Base-by-base conservation (phyloP, 1,140 invertebrate species). In the Eufriesea mexicana region DNA sequence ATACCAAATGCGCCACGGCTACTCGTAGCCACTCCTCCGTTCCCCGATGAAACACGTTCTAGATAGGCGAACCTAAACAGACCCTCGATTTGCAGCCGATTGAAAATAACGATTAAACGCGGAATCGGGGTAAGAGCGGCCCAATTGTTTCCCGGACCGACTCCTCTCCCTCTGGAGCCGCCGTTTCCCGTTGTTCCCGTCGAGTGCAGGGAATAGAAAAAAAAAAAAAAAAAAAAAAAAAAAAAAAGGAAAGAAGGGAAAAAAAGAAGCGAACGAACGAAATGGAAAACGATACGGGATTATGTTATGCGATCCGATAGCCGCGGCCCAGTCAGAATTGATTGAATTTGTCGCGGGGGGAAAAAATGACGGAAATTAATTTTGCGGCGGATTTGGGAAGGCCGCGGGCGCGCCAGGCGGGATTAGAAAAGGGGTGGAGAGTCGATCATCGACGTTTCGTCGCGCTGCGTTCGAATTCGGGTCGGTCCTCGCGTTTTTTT, bases 61-160 rank as follows among this genome's bases (percentile, higher is more conserved):
- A 42, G 49, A 73, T 64, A 45, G 54, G 42, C n/a, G 55, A 61
- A 23, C 61, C 66, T 83, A 83, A 83, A 62, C 75, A 79, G 74
- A n/a, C 67, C 57, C 67, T 79, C 76, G 68, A 79, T 84, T 73
- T 84, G 20, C 68, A 79, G 42, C 25, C 76, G 76, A 66, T 84
- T 73, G 82, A 79, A 79, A 79, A 72, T 84, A 73, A 84, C 82
- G 76, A 84, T 79, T 84, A 84, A 84, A 79, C 82, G 75, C 25
- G 75, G 42, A 79, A 73, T 66, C 76, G 61, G 76, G 76, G 35
- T 57, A 71, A 83, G 42, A 47, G 79, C 16, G 42, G 28, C 23
- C 67, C 59, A 28, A 79, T 84, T 79, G 67, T 79, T 66, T 28
- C 51, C 51, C 55, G 7, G n/a, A 10, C 55, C 42, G 10, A 61